These are phyloP conservation scores for Drosophila albomicans DNA, from an alignment of 1,140 invertebrate genomes.

Conservation along the genomic window DNA sequence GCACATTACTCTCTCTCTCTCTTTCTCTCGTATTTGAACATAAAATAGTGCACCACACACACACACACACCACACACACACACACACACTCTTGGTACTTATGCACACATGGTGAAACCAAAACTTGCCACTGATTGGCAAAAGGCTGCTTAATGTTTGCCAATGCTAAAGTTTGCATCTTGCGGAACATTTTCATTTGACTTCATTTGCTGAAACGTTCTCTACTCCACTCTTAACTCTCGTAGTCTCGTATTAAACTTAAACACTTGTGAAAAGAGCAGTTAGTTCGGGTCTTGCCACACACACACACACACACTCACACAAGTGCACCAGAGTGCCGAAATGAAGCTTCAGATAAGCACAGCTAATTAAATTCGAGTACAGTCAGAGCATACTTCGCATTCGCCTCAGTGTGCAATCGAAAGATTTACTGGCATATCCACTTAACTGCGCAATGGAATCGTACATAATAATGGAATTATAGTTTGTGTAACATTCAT, in stretches of 20 bases:
- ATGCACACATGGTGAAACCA: neutral
- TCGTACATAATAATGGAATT: neutral
- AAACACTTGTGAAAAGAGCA: constrained; percentile 53
- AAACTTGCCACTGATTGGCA: constrained; percentile 33
- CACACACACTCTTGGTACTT: neutral
- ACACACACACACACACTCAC: neutral
- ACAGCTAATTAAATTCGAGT: constrained; percentile 36
- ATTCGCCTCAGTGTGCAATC: constrained; percentile 10
- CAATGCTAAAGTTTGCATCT: constrained; percentile 56
- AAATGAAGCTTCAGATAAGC: constrained; percentile 35
- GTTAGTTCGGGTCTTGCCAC: constrained; percentile 25
- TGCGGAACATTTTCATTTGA: constrained; percentile 58
- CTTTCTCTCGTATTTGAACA: constrained; percentile 6
- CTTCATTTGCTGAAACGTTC: constrained; percentile 38
- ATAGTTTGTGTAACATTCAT: neutral
- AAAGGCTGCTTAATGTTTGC: constrained; percentile 58
- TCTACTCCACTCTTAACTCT: constrained; percentile 20
- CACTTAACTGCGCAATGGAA: neutral
- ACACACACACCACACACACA: neutral
- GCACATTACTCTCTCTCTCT: constrained; percentile 22
- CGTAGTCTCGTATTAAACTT: constrained; percentile 31
- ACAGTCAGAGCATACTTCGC: neutral
- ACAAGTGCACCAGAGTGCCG: constrained; percentile 30
- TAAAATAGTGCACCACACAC: constrained; percentile 4
- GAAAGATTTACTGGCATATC: neutral